Percentiles rank a stretch among this genome's conserved stretches.
phyloP scores from a whole-genome alignment of 2,888 invertebrate species.

The Melangyna quadrimaculata region DNA sequence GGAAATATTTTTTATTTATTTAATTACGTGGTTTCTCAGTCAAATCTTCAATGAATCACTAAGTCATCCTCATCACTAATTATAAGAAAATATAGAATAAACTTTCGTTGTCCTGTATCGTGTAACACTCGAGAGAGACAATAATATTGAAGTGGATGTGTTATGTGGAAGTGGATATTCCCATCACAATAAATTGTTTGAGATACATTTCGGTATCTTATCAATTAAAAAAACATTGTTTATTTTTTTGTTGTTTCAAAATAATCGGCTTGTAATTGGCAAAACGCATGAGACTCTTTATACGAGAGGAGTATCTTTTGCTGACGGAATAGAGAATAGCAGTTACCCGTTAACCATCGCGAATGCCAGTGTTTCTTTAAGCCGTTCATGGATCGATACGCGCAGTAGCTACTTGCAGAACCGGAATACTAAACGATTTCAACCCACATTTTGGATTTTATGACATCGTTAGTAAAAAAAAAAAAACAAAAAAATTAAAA shows the following conservation, averaged over 20 bases:
- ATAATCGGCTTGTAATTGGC: conserved; percentile 44
- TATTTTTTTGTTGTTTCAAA: conserved; percentile 47
- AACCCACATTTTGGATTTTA: background rate
- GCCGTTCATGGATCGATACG: conserved; percentile 45
- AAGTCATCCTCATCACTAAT: background rate
- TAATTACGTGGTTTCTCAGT: background rate
- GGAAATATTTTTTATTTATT: background rate
- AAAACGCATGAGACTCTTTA: conserved; percentile 23
- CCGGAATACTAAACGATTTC: conserved; percentile 5
- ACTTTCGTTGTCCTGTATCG: background rate
- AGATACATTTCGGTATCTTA: conserved; percentile 35
- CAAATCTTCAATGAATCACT: background rate
- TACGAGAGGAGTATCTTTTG: conserved; percentile 51
- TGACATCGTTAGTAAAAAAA: background rate
- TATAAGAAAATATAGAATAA: background rate
- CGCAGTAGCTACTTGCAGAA: background rate
- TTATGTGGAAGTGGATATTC: conserved; percentile 15
- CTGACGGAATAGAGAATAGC: background rate
- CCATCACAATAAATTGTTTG: conserved; percentile 16
- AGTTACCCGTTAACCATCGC: conserved; percentile 22
- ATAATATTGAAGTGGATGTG: too few relatives aligned
- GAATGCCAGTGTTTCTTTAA: conserved; percentile 12
- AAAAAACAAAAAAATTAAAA: background rate
- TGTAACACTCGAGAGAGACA: background rate
- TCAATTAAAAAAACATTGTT: conserved; percentile 17